Base-by-base conservation (phyloP, 2,888 invertebrate genomes). In the Brenthis daphne region DNA sequence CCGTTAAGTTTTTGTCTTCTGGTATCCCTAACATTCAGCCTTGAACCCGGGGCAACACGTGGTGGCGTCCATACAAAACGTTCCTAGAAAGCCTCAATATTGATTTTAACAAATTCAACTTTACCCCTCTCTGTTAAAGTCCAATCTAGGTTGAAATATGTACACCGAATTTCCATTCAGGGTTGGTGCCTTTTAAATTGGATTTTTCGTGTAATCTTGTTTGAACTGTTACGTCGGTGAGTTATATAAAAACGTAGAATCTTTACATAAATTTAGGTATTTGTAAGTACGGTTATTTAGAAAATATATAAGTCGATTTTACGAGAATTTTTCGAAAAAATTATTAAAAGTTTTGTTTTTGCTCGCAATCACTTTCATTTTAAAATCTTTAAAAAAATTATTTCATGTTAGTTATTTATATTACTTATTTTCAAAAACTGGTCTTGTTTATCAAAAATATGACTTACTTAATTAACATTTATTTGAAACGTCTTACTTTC, bases 41-140 rank as follows among this genome's bases (percentile, higher is more conserved):
- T 89, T 87, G 87, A 89, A 87, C 88, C 88, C 82, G 77, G 82
- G 81, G 82, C 85, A 88, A 86, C 89, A 89, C 88, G 88, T 88
- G 89, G 86, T 82, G 76, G 73, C 81, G 82, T 82, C 84, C 82
- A 88, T 86, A 85, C 86, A 79, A 85, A 88, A 85, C 84, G 80
- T 84, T 85, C 82, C 82, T 82, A 78, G 75, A 79, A 84, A 86
- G 81, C 84, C 82, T 85, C 76, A 72, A 65, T 55, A 67, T 72
- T 75, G 72, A 53, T 55, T 71, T 67, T 75, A 74, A 75, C 72
- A 86, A 87, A 86, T 78, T 80, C 77, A 80, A 76, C 87, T 82
- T 83, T 88, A 76, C 74, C 24, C 48, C 55, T 70, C 71, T 65
- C 65, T 68, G 68, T 77, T 84, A 85, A 75, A 81, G 83, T 76